phyloP scores from a whole-genome alignment of 1,140 invertebrate species.

The Colletes latitarsis region DNA sequence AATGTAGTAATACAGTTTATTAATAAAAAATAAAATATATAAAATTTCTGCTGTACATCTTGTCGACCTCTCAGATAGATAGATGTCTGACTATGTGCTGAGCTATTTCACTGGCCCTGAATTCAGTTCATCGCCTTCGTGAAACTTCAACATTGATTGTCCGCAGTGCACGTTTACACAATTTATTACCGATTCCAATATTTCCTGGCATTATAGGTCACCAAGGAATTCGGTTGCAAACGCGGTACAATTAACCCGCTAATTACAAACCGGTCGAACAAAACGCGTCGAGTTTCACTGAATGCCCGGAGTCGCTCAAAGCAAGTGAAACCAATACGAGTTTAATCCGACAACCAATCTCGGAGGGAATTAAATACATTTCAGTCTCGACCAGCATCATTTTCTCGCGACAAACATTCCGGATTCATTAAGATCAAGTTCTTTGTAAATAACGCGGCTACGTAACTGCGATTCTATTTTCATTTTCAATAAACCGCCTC shows the following conservation, averaged over 20 bases:
- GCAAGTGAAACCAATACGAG: neutral
- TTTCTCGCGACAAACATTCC: neutral
- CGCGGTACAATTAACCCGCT: neutral
- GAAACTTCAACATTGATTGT: too few species aligned
- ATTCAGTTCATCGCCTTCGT: too few species aligned
- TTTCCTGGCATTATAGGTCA: neutral
- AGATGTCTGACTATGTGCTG: neutral
- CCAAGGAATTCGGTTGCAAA: neutral
- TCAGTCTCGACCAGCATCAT: neutral
- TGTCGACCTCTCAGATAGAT: too few species aligned
- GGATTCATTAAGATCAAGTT: neutral
- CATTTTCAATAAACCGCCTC: neutral
- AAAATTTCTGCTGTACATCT: too few species aligned
- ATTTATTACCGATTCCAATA: neutral
- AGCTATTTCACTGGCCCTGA: neutral
- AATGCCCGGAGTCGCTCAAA: neutral
- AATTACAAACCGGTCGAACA: neutral
- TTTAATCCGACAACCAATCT: slow-evolving; percentile 1
- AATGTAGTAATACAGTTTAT: too few species aligned
- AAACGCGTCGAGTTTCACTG: neutral
- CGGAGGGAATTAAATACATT: neutral
- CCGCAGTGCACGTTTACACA: too few species aligned
- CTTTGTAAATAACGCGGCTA: neutral
- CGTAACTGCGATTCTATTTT: neutral
- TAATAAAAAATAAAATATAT: too few species aligned